phyloP scores from a whole-genome alignment of 1,140 invertebrate genomes.

The Drosophila sturtevanti region DNA sequence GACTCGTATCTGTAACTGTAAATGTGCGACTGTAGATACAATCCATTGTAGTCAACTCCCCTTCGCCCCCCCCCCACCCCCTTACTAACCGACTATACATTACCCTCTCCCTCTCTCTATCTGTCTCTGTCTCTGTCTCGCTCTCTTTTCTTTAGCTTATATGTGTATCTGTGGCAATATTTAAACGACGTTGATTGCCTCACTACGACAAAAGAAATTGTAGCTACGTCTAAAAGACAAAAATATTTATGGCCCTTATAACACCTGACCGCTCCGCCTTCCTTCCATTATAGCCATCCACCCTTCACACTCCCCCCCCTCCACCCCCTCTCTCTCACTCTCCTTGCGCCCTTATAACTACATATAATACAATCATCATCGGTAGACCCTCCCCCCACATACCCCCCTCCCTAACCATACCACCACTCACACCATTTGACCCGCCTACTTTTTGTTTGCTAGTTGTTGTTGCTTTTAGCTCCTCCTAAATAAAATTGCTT shows the following conservation, averaged over 20 bases:
- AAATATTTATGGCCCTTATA: conserved; percentile 65
- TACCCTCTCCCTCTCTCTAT: not conserved
- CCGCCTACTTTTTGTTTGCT: no score
- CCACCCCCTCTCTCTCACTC: not conserved
- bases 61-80: not conserved
- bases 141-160: not conserved
- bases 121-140: not conserved
- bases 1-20: conserved; percentile 44
- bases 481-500: no score
- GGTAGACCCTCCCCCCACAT: conserved; percentile 44
- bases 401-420: conserved; percentile 24
- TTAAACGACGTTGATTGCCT: conserved; percentile 54
- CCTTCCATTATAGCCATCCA: no score
- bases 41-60: no score
- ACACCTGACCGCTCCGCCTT: conserved; percentile 52
- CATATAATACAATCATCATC: no score
- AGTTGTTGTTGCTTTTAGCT: no score
- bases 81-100: not conserved
- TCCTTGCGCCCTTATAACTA: no score
- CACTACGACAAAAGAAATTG: conserved; percentile 38
- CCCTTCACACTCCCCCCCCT: not conserved
- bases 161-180: conserved; percentile 59
- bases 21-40: conserved; percentile 11
- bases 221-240: not conserved
- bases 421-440: no score